Conservation (phyloP, 2,888 invertebrate genomes). For the Pherbina coryleti region DNA sequence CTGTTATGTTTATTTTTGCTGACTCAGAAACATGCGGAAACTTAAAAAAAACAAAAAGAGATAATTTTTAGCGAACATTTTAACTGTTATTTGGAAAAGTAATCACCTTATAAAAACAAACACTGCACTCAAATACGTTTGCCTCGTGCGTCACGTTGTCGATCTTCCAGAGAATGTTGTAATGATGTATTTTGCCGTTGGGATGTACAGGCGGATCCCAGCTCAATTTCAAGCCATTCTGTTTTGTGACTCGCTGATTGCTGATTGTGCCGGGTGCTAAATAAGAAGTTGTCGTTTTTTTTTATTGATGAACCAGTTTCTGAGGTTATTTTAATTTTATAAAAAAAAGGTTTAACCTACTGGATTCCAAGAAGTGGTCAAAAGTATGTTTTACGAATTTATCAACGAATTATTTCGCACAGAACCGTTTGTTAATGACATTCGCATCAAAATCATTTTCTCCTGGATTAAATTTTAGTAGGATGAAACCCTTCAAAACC, state of each 20-base stretch:
- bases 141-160: constrained; percentile 65
- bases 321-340: no score
- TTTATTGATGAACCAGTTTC: not conserved
- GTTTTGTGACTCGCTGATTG: constrained; percentile 61
- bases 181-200: constrained; percentile 67
- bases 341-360: no score
- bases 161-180: constrained; percentile 65
- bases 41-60: constrained; percentile 46
- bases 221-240: constrained; percentile 63
- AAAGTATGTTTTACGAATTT: no score
- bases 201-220: constrained; percentile 67
- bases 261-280: constrained; percentile 67
- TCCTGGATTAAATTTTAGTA: no score
- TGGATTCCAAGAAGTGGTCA: no score
- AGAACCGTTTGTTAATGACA: no score
- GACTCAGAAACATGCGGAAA: constrained; percentile 67
- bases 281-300: not conserved
- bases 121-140: constrained; percentile 61
- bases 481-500: no score
- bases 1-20: constrained; percentile 67
- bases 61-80: not conserved
- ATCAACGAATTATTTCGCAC: no score
- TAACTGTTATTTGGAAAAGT: not conserved
- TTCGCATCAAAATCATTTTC: no score
- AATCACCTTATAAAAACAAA: constrained; percentile 60